Evolutionary conservation across 2,113 vertebrate species (phyloP).

Genomic region (Rousettus leschenaultii): DNA sequence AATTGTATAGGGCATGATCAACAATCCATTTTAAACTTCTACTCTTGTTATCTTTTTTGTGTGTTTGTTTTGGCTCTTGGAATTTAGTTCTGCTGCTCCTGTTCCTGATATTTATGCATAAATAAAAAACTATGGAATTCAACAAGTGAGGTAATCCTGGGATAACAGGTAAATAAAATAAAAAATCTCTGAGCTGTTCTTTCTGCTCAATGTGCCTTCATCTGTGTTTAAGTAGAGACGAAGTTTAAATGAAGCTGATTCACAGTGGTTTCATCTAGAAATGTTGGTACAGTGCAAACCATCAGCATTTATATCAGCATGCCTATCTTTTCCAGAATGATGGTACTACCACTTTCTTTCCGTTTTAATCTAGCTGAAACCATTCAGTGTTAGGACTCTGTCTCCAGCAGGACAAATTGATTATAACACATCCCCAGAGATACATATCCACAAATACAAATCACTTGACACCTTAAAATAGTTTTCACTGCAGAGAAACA

Average conservation of each 20-base stretch:
- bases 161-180: neutral
- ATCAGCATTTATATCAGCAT: neutral
- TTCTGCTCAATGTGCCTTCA: neutral
- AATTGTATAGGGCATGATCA: neutral
- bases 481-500: neutral
- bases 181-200: neutral
- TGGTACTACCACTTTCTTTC: neutral
- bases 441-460: neutral
- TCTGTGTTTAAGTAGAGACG: neutral
- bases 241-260: neutral
- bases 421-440: neutral
- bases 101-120: neutral
- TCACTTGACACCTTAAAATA: neutral
- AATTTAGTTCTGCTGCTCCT: neutral
- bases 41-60: neutral
- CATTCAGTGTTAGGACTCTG: neutral
- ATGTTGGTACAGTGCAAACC: neutral
- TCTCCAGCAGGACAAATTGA: neutral
- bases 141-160: neutral
- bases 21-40: neutral
- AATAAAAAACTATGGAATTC: slow-evolving; percentile 1
- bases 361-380: neutral
- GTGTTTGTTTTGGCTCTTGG: neutral
- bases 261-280: neutral
- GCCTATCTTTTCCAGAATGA: neutral